Conservation (phyloP, 2,888 invertebrate genomes). For the Hipparchia semele region DNA sequence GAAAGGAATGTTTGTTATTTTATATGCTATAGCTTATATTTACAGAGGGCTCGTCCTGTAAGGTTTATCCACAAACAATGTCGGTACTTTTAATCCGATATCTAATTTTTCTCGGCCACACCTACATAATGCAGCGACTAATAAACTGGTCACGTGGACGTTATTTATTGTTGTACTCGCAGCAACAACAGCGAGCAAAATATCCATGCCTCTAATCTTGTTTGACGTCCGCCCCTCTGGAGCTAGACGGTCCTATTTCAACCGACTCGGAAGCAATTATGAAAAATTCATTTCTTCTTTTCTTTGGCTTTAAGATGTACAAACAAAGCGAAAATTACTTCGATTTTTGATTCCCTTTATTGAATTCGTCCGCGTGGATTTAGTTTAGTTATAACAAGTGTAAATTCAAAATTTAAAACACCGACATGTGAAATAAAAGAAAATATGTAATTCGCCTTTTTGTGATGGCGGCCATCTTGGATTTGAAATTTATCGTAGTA, state of each 20-base stretch:
- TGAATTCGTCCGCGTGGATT: too few species aligned
- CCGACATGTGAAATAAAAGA: too few species aligned
- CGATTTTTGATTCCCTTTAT: neutral
- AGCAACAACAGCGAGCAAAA: conserved; percentile 69
- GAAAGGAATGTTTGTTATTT: conserved; percentile 46
- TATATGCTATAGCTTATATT: conserved; percentile 52
- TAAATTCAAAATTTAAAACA: too few species aligned
- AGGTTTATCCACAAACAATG: conserved; percentile 54
- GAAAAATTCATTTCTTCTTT: conserved; percentile 9
- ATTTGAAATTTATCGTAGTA: too few species aligned
- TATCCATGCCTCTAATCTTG: conserved; percentile 58
- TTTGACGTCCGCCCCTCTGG: conserved; percentile 55
- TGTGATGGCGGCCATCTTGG: too few species aligned
- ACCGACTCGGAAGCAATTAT: conserved; percentile 12
- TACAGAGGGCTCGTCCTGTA: conserved; percentile 54
- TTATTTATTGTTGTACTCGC: conserved; percentile 72
- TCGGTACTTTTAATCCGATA: conserved; percentile 56
- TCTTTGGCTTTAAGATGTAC: neutral
- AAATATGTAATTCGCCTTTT: too few species aligned
- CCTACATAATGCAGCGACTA: conserved; percentile 71
- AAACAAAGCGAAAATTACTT: neutral
- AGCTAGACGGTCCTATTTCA: conserved; percentile 33
- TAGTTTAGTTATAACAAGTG: too few species aligned
- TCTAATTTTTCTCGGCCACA: conserved; percentile 60
- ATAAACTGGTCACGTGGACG: conserved; percentile 77